Evolutionary conservation across 2,113 vertebrate species (phyloP), one percentile per base, ranked within the genome.

Genomic region (Lutjanus erythropterus): DNA sequence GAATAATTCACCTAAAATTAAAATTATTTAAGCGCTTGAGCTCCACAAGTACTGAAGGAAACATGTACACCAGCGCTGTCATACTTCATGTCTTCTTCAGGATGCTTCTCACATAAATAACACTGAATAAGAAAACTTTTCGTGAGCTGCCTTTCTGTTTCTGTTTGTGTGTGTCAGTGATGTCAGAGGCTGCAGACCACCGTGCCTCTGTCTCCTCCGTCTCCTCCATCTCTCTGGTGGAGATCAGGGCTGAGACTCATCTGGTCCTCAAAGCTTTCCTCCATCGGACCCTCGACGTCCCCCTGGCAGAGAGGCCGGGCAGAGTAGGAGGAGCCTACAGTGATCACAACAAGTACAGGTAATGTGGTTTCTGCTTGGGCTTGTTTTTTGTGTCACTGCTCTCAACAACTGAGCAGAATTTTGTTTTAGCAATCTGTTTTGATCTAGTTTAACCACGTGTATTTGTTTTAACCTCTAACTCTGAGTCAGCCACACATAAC

Each of bases 191-290:
- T 5, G 46, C 29, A 49, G 69, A 25, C 14, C 89, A 81, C 14
- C 5, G 23, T 0, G 62, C 88, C 19, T 93, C 92, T 0, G 41
- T 79, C 58, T 91, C 91, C 9, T 89, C 91, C 3, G 5, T 84
- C 46, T 85, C 80, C 0, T 93, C 93, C 29, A 49, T 91, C 82
- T 94, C 93, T 35, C 79, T 95, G 66, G 5, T 94, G 42, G 95
- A 95, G 80, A 79, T 93, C 56, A 93, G 92, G 74, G 80, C 84
- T 6, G 94, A 95, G 52, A 94, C 94, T 11, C 86, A 73, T 47
- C 76, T 95, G 14, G 93, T 95, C 31, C 91, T 95, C 6, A 72
- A 93, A 71, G 94, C 94, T 16, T 95, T 95, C 70, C 88, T 95
- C n/a, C 80, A 90, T 46, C 77, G 88, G 19, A 50, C 90, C 11